Conservation (phyloP, 2,888 invertebrate genomes). For the Podotricha telesiphe region DNA sequence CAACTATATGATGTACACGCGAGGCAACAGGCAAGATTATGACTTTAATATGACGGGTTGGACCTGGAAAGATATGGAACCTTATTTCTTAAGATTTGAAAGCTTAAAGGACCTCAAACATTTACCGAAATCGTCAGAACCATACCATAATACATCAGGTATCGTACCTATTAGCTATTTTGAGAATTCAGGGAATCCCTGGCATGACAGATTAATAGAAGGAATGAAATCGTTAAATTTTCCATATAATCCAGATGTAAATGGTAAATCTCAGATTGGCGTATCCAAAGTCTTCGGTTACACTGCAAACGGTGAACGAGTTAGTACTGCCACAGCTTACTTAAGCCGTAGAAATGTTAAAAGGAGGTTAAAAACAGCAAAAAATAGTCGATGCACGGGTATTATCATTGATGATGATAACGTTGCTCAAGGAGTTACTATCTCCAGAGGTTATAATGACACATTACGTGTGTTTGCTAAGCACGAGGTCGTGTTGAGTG, state of each 20-base stretch:
- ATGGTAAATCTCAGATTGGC: conserved; percentile 62
- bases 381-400: conserved; percentile 55
- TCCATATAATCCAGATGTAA: conserved; percentile 60
- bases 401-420: conserved; percentile 57
- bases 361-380: conserved; percentile 53
- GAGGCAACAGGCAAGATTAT: conserved; percentile 62
- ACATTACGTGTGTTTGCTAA: conserved; percentile 52
- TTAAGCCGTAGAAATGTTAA: conserved; percentile 53
- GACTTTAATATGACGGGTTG: conserved; percentile 58
- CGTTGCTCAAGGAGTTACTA: conserved; percentile 57
- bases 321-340: conserved; percentile 63
- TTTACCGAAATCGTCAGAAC: conserved; percentile 57
- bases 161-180: conserved; percentile 57
- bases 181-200: conserved; percentile 54
- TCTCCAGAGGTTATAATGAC: conserved; percentile 39
- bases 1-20: conserved; percentile 68
- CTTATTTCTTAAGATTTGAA: conserved; percentile 65
- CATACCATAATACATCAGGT: conserved; percentile 63
- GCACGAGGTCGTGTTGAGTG: conserved; percentile 63
- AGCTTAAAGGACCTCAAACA: conserved; percentile 53
- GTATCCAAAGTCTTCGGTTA: conserved; percentile 58
- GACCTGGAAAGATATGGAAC: conserved; percentile 61
- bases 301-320: conserved; percentile 57
- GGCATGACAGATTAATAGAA: conserved; percentile 56
- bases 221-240: conserved; percentile 54